Base-by-base conservation (phyloP, 2,888 invertebrate species). In the Fragum whitleyi region DNA sequence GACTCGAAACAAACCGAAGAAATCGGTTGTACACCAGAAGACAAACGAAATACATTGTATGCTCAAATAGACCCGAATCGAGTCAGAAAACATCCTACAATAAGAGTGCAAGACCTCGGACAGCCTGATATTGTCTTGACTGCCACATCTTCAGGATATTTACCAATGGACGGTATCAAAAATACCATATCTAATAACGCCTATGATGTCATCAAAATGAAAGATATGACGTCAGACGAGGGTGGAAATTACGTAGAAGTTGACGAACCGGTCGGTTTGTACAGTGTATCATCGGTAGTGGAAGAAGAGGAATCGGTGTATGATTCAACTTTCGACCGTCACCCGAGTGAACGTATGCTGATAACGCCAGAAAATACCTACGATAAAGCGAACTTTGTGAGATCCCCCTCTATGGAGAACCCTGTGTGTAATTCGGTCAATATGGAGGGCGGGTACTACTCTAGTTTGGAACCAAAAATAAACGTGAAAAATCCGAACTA, bases 281-380 rank as follows among this genome's bases (percentile, higher is more conserved):
- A 65, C 42, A 65, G 26, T 26, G 42, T 65, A 19, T 21, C 65
- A 21, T 21, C 42, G n/a, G 32, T 61, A n/a, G 65, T 36, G 36
- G 28, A 16, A 32, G 65, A 65, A 3, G 39, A 23, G 6, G 62
- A 62, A 21, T 62, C 62, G 6, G 62, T 36, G 21, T 65, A 65
- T 39, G 65, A 65, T 42, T n/a, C 65, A n/a, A 65, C 65, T 21
- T 26, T 65, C 9, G 65, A 65, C 42, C 65, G 65, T 23, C 65
- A 65, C 42, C 65, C 65, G 6, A 65, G 65, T 42, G 9, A 42
- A 14, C 39, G 42, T 9, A 26, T n/a, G 65, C 65, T 65, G 16
- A 65, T 65, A 5, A 42, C 26, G n/a, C 47, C 47, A 47, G n/a
- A 32, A 19, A 65, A 65, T 65, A 42, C 39, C 7, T 65, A 65